phyloP scores from a whole-genome alignment of 2,113 vertebrate genomes.

The Seriola dumerili region DNA sequence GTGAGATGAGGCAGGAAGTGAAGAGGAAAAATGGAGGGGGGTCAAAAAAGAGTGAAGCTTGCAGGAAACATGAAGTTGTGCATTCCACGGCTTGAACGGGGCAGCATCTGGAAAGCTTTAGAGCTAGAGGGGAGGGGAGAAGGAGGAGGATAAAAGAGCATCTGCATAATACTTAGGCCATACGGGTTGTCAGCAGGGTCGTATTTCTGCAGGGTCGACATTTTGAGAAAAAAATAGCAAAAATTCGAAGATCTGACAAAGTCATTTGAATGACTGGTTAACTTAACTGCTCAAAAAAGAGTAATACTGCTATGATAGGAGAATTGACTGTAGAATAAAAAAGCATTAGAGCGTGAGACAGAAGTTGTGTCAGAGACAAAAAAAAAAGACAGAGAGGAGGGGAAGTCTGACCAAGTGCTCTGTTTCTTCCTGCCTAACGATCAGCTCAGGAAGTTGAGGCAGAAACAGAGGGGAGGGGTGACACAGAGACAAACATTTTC shows the following conservation, averaged over 20 bases:
- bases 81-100: slow-evolving; percentile 68
- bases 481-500: slow-evolving; percentile 59
- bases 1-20: not conserved
- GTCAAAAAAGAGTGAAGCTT: not conserved
- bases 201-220: not conserved
- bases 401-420: slow-evolving; percentile 64
- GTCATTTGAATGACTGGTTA: not conserved
- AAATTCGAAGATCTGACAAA: not conserved
- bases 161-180: slow-evolving; percentile 42
- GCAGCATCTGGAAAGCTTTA: slow-evolving; percentile 74
- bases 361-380: not conserved
- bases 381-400: slow-evolving; percentile 28
- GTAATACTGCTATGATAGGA: not conserved
- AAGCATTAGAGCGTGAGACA: not conserved
- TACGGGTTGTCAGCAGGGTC: not conserved
- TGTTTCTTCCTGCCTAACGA: slow-evolving; percentile 70
- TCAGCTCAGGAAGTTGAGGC: slow-evolving; percentile 72
- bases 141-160: slow-evolving; percentile 39
- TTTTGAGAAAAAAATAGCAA: not conserved
- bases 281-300: not conserved
- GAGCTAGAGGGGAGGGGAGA: slow-evolving; percentile 45
- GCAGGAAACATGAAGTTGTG: slow-evolving; percentile 40
- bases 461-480: slow-evolving; percentile 56
- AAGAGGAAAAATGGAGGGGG: not conserved
- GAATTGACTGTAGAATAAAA: not conserved